Percentiles rank a stretch among this genome's conserved stretches.
These are phyloP conservation scores for Oscheius onirici DNA, from an alignment of 2,888 invertebrate species.

Conservation along the genomic window DNA sequence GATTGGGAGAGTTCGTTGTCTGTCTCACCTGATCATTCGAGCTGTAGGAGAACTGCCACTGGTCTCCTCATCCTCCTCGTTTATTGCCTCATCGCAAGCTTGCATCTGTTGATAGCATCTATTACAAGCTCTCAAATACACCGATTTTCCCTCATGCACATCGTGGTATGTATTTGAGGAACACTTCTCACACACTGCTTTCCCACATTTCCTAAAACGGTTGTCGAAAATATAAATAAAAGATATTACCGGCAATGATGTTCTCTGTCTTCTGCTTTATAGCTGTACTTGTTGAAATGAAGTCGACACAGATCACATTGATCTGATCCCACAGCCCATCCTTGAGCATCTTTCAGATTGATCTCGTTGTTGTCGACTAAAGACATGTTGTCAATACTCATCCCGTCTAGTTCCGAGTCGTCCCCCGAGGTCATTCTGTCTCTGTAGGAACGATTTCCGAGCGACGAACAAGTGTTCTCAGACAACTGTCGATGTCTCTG, in stretches of 20 bases:
- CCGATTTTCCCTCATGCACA: conserved; percentile 42
- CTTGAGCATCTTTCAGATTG: neutral
- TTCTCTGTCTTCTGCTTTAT: conserved; percentile 36
- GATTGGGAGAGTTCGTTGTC: no score
- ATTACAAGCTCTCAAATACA: conserved; percentile 44
- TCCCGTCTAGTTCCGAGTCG: conserved; percentile 20
- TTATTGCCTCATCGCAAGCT: neutral
- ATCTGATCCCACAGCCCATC: conserved; percentile 2
- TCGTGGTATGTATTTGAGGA: conserved; percentile 37
- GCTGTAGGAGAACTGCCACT: neutral
- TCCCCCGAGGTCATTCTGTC: conserved; percentile 15
- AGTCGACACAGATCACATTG: conserved; percentile 38
- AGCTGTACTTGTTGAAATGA: conserved; percentile 28
- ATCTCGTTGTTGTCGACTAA: conserved; percentile 32
- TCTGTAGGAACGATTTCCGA: neutral
- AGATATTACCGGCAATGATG: conserved; percentile 43
- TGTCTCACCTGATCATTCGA: conserved; percentile 15
- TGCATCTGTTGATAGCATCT: conserved; percentile 49
- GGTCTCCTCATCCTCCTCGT: conserved; percentile 21
- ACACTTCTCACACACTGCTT: conserved; percentile 47
- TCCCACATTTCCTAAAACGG: conserved; percentile 36
- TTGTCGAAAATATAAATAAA: neutral
- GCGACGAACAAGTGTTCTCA: conserved; percentile 19
- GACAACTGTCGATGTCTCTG: conserved; percentile 13
- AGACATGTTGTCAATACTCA: conserved; percentile 37